phyloP scores from a whole-genome alignment of 2,888 invertebrate genomes.

The Dasypolia templi region DNA sequence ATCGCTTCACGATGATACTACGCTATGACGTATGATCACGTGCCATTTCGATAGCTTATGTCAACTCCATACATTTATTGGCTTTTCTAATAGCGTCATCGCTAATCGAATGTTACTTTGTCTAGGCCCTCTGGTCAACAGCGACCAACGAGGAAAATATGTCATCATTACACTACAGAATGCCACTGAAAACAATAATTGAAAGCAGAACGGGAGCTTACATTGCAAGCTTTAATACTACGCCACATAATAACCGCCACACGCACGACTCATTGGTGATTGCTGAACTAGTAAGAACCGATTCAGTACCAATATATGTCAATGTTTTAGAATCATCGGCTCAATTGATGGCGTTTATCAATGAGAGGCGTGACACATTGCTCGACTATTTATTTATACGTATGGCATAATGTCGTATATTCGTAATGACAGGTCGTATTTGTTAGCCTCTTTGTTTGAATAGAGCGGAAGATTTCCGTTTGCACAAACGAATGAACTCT shows the following conservation, averaged over 20 bases:
- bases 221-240: conserved; percentile 39
- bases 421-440: conserved; percentile 39
- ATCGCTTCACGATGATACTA: too few species aligned
- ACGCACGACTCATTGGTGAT: conserved; percentile 31
- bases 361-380: conserved; percentile 70
- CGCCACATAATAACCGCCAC: conserved; percentile 16
- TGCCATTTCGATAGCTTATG: too few species aligned
- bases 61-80: too few species aligned
- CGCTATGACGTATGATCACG: too few species aligned
- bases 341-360: conserved; percentile 77
- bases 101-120: too few species aligned
- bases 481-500: conserved; percentile 4
- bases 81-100: too few species aligned
- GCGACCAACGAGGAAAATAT: conserved; percentile 16
- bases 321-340: conserved; percentile 83
- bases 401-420: conserved; percentile 32
- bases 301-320: conserved; percentile 70
- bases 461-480: conserved; percentile 29
- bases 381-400: conserved; percentile 53
- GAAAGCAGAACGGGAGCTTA: conserved; percentile 42
- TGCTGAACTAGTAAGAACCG: conserved; percentile 66
- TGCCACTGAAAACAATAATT: conserved; percentile 44
- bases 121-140: too few species aligned
- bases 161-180: conserved; percentile 24
- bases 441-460: conserved; percentile 45